Percentiles rank a stretch among this genome's conserved stretches.
These are phyloP conservation scores for Cyphomyrmex costatus DNA, from an alignment of 1,140 invertebrate genomes.

Conservation along the genomic window DNA sequence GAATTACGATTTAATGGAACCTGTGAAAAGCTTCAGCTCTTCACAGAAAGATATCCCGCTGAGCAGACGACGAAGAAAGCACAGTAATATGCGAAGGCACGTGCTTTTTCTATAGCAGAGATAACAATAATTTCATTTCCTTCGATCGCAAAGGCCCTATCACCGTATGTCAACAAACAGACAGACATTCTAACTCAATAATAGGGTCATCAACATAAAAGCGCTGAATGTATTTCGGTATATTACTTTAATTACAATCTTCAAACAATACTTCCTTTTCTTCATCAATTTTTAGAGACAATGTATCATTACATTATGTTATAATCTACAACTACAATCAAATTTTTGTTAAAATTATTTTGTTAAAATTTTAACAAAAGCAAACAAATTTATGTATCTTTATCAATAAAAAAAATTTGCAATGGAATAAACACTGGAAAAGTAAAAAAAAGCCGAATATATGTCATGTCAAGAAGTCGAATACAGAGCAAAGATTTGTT, in stretches of 20 bases:
- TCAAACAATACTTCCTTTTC: not conserved
- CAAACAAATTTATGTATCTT: no score
- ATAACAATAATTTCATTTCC: slow-evolving; percentile 58
- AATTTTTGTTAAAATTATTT: not conserved
- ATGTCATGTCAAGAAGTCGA: no score
- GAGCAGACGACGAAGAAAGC: slow-evolving; percentile 11
- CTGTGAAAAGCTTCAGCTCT: not conserved
- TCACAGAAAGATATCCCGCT: slow-evolving; percentile 34
- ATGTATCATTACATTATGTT: not conserved
- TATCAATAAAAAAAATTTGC: no score
- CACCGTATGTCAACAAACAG: not conserved
- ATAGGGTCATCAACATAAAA: slow-evolving; percentile 1
- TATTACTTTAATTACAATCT: slow-evolving; percentile 20
- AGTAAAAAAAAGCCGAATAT: no score
- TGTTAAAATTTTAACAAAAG: no score
- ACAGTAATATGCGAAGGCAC: slow-evolving; percentile 28
- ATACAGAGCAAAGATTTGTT: not conserved
- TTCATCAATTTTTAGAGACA: not conserved
- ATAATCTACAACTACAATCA: not conserved
- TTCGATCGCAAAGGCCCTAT: slow-evolving; percentile 24
- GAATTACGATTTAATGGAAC: slow-evolving; percentile 34
- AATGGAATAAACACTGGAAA: no score
- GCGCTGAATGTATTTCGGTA: not conserved
- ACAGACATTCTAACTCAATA: slow-evolving; percentile 29
- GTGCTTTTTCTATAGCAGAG: not conserved